These are phyloP conservation scores for Macroramphosus scolopax DNA, from an alignment of 2,797 vertebrate species.

Conservation along the genomic window DNA sequence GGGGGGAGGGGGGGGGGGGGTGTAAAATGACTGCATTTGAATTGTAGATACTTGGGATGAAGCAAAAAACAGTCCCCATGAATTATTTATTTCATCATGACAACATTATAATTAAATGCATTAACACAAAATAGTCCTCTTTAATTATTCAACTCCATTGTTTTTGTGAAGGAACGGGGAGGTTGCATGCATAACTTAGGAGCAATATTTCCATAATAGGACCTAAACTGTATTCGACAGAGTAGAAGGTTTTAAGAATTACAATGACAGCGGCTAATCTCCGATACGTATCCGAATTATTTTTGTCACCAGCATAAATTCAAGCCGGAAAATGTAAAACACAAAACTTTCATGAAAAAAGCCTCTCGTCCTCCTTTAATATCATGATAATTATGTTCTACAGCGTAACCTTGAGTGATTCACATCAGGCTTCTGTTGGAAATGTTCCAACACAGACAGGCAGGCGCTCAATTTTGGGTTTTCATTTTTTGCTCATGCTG, in stretches of 20 bases:
- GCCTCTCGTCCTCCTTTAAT: too few relatives aligned
- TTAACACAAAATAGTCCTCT: slow-evolving; percentile 66
- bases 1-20: too few relatives aligned
- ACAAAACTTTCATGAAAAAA: too few relatives aligned
- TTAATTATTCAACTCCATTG: slow-evolving; percentile 66
- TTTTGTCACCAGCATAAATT: slow-evolving; percentile 4
- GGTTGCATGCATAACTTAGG: slow-evolving; percentile 56
- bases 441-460: slow-evolving; percentile 10
- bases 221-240: slow-evolving; percentile 40
- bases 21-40: slow-evolving; percentile 50
- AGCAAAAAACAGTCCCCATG: slow-evolving; percentile 27
- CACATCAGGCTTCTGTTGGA: background rate
- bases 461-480: slow-evolving; percentile 1
- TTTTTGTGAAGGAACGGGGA: slow-evolving; percentile 59
- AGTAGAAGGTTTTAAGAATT: slow-evolving; percentile 31
- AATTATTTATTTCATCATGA: slow-evolving; percentile 73
- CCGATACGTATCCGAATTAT: slow-evolving; percentile 16
- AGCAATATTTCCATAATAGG: slow-evolving; percentile 62
- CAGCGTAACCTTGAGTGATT: too few relatives aligned
- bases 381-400: too few relatives aligned
- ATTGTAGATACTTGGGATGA: slow-evolving; percentile 59
- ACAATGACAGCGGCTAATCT: slow-evolving; percentile 6
- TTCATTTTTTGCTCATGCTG: slow-evolving; percentile 10
- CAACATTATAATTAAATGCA: slow-evolving; percentile 70
- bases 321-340: too few relatives aligned